These are phyloP conservation scores for Cremastobaeus sp. DNA, from an alignment of 2,888 invertebrate genomes.

Conservation along the genomic window DNA sequence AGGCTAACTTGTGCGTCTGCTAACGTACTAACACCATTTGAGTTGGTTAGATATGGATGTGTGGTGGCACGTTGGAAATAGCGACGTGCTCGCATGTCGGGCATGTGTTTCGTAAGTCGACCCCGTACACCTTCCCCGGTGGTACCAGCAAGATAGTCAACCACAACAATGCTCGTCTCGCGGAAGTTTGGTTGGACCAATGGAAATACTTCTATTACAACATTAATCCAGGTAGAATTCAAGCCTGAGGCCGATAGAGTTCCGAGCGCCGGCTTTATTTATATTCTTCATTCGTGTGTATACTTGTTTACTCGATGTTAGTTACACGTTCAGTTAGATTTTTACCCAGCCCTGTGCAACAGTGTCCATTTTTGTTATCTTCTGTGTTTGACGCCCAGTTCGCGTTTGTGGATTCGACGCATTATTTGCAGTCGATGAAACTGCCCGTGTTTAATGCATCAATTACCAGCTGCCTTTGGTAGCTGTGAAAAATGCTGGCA, in stretches of 20 bases:
- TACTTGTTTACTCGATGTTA: constrained; percentile 18
- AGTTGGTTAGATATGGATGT: constrained; percentile 94
- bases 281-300: constrained; percentile 30
- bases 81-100: constrained; percentile 96
- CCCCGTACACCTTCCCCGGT: constrained; percentile 97
- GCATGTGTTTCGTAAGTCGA: constrained; percentile 93
- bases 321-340: too few relatives aligned
- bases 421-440: too few relatives aligned
- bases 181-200: constrained; percentile 98
- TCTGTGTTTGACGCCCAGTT: background rate
- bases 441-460: too few relatives aligned
- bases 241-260: constrained; percentile 52
- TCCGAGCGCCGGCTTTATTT: constrained; percentile 34
- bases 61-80: constrained; percentile 93
- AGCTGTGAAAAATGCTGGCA: too few relatives aligned
- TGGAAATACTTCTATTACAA: constrained; percentile 96
- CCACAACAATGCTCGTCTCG: constrained; percentile 94
- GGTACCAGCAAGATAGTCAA: constrained; percentile 92
- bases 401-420: background rate
- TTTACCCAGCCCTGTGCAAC: too few relatives aligned
- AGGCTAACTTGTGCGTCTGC: constrained; percentile 55
- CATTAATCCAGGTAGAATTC: constrained; percentile 83
- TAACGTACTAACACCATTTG: constrained; percentile 76
- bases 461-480: too few relatives aligned
- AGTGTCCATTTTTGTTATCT: background rate